These are phyloP conservation scores for Ceramica pisi DNA, from an alignment of 2,888 invertebrate species.

Conservation along the genomic window DNA sequence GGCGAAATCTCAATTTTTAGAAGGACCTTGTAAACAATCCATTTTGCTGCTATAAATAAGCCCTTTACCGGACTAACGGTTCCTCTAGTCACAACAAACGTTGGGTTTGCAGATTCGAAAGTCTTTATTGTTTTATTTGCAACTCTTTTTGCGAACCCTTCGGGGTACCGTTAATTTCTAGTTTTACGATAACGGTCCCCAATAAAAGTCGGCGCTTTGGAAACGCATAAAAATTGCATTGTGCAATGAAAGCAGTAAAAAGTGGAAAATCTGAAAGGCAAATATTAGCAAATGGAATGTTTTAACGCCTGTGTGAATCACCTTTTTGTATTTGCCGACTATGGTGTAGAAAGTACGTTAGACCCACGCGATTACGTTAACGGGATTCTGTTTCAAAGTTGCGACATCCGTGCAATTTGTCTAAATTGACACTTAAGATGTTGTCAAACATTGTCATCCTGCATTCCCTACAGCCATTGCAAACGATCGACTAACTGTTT, in stretches of 20 bases:
- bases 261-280: constrained; percentile 44
- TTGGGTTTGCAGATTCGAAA: constrained; percentile 70
- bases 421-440: constrained; percentile 60
- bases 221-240: constrained; percentile 63
- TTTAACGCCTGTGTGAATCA: constrained; percentile 59
- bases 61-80: constrained; percentile 78
- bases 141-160: constrained; percentile 82
- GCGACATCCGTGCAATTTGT: constrained; percentile 61
- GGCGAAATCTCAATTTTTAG: constrained; percentile 55
- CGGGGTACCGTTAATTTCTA: constrained; percentile 71
- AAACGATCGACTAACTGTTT: constrained; percentile 55
- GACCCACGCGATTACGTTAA: constrained; percentile 41
- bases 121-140: constrained; percentile 80
- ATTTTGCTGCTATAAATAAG: constrained; percentile 79
- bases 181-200: constrained; percentile 71
- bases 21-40: constrained; percentile 65
- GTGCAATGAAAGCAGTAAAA: constrained; percentile 52
- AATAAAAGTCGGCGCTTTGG: constrained; percentile 77
- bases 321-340: constrained; percentile 50
- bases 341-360: constrained; percentile 43
- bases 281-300: constrained; percentile 67
- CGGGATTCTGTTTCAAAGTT: constrained; percentile 55
- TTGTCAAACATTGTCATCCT: constrained; percentile 63
- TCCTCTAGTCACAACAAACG: constrained; percentile 69
- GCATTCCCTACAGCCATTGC: constrained; percentile 12